A percentile compares a stretch with the other conserved stretches of the same genome.
These are phyloP conservation scores for Gasterosteus nipponicus DNA, from an alignment of 2,113 vertebrate species.

Conservation along the genomic window DNA sequence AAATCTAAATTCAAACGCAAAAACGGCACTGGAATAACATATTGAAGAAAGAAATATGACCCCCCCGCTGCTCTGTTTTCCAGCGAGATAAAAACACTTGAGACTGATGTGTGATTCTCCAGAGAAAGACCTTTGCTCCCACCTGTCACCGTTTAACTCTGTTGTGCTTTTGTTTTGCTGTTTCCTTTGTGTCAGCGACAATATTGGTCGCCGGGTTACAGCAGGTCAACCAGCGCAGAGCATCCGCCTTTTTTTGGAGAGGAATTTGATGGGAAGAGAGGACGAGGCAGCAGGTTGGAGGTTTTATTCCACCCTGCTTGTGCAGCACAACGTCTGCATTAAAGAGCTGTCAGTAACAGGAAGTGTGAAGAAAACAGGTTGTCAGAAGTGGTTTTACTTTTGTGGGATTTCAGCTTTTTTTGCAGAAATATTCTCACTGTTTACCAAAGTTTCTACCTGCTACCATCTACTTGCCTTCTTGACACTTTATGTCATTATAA, in stretches of 20 bases:
- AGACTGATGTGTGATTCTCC: background rate
- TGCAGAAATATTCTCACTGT: background rate
- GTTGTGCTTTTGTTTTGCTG: conserved; percentile 5
- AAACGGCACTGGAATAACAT: background rate
- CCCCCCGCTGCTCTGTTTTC: background rate
- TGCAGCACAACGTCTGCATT: background rate
- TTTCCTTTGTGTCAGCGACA: conserved; percentile 4
- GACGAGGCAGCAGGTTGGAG: background rate
- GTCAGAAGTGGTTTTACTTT: background rate
- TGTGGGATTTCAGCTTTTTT: background rate
- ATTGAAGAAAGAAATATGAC: background rate
- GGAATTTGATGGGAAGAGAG: background rate
- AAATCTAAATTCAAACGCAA: background rate
- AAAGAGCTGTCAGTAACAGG: background rate
- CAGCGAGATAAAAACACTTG: conserved; percentile 9
- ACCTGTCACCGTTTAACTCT: conserved; percentile 35
- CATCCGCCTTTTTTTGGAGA: background rate
- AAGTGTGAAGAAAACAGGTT: background rate
- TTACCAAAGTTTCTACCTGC: background rate
- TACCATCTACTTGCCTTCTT: background rate
- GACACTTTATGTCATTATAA: background rate
- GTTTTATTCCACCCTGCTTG: conserved; percentile 1
- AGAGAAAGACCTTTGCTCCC: conserved; percentile 23
- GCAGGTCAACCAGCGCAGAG: conserved; percentile 16
- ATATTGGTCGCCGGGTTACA: background rate